phyloP scores from a whole-genome alignment of 2,113 vertebrate genomes.

The Urocolius indicus region DNA sequence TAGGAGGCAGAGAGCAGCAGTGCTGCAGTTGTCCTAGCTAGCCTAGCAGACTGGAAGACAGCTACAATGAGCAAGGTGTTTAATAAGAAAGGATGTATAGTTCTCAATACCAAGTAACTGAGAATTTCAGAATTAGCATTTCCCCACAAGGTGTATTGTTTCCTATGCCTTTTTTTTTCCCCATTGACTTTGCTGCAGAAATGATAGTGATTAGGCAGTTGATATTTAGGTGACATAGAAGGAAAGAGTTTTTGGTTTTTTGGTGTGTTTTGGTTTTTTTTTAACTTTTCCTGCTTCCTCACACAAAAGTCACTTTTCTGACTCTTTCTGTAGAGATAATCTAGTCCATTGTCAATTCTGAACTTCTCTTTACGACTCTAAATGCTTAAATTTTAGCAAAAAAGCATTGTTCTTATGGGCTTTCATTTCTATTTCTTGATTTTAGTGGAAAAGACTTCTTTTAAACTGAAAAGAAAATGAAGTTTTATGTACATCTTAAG shows the following conservation, averaged over 20 bases:
- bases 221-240: neutral
- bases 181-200: neutral
- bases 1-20: neutral
- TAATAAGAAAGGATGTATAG: fast-evolving
- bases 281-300: neutral
- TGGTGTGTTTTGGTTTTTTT: too few relatives aligned
- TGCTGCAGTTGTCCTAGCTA: neutral
- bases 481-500: neutral
- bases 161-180: neutral
- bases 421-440: neutral
- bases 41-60: neutral
- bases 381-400: neutral
- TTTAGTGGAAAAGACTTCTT: neutral
- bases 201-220: fast-evolving
- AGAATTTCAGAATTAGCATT: neutral
- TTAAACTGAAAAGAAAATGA: neutral
- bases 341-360: neutral
- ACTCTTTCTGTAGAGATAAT: neutral
- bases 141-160: neutral
- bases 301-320: neutral
- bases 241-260: neutral
- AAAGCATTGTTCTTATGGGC: neutral
- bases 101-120: neutral
- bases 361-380: neutral
- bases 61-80: neutral